Percentiles rank a stretch among this genome's conserved stretches.
Conservation (phyloP, 1,140 invertebrate species). For the Drosophila sp. region DNA sequence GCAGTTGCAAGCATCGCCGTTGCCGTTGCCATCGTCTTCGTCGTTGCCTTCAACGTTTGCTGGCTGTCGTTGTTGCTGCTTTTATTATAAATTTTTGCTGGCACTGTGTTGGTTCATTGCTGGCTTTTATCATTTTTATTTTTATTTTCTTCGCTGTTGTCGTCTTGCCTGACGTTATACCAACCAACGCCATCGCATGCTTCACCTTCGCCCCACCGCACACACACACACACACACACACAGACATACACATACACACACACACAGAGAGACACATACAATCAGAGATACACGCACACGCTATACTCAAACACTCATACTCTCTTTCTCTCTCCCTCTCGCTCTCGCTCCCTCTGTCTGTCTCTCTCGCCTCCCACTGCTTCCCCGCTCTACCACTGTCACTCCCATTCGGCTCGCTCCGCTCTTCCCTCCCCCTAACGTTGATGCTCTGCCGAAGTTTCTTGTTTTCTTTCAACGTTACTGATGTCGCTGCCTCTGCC, state of each 20-base stretch:
- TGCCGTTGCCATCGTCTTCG: constrained; percentile 40
- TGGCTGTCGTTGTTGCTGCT: constrained; percentile 49
- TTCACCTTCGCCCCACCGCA: constrained; percentile 79
- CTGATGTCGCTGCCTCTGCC: constrained; percentile 41
- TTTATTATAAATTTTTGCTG: constrained; percentile 77
- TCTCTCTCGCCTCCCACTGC: constrained; percentile 3
- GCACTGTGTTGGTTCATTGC: constrained; percentile 63
- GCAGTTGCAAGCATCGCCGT: constrained; percentile 65
- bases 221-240: constrained; percentile 41
- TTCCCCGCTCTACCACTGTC: constrained; percentile 11
- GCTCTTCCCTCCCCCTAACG: constrained; percentile 43
- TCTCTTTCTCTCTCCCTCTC: constrained; percentile 48
- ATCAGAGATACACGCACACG: constrained; percentile 16
- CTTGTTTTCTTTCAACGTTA: constrained; percentile 75
- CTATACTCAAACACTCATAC: constrained; percentile 46
- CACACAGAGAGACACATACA: constrained; percentile 29
- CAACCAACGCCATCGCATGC: constrained; percentile 74
- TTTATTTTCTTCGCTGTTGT: constrained; percentile 24
- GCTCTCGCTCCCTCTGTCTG: constrained; percentile 2
- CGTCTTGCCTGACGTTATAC: constrained; percentile 66
- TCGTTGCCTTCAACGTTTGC: constrained; percentile 42
- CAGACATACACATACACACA: constrained; percentile 7
- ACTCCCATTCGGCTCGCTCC: constrained; percentile 14
- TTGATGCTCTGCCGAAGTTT: constrained; percentile 64
- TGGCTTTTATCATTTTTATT: constrained; percentile 46